These are phyloP conservation scores for Mythimna albipuncta DNA, from an alignment of 2,888 invertebrate genomes.

Conservation along the genomic window DNA sequence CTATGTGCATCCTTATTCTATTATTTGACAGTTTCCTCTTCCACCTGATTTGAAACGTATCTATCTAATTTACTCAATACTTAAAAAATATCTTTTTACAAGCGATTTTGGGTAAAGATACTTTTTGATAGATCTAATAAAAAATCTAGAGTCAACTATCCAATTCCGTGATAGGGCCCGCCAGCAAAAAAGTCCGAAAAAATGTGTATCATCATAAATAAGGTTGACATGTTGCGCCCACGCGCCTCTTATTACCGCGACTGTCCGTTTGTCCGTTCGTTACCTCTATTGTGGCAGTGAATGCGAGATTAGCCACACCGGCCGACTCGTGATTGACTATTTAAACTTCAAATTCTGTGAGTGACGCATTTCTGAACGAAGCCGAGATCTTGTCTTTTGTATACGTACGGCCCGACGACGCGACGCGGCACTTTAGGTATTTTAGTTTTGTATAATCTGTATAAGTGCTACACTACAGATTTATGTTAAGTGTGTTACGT, in stretches of 20 bases:
- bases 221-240: conserved; percentile 89
- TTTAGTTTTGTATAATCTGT: conserved; percentile 65
- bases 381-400: conserved; percentile 67
- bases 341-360: conserved; percentile 85
- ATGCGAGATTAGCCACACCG: conserved; percentile 89
- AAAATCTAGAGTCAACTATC: neutral
- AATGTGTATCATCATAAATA: conserved; percentile 87
- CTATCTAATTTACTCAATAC: too few relatives aligned
- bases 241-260: conserved; percentile 89
- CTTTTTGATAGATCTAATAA: too few relatives aligned
- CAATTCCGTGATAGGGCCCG: conserved; percentile 69
- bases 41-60: too few relatives aligned
- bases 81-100: too few relatives aligned
- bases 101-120: too few relatives aligned
- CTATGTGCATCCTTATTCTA: too few relatives aligned
- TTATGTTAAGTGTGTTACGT: conserved; percentile 66
- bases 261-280: conserved; percentile 89
- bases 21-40: too few relatives aligned
- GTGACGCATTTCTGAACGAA: conserved; percentile 80
- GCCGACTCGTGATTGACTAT: conserved; percentile 89
- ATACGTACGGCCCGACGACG: conserved; percentile 9
- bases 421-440: conserved; percentile 61
- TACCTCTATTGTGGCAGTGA: conserved; percentile 88
- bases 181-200: conserved; percentile 77
- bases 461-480: conserved; percentile 60